These are phyloP conservation scores for Lasius fuliginosus DNA, from an alignment of 2,888 invertebrate genomes.

Conservation along the genomic window DNA sequence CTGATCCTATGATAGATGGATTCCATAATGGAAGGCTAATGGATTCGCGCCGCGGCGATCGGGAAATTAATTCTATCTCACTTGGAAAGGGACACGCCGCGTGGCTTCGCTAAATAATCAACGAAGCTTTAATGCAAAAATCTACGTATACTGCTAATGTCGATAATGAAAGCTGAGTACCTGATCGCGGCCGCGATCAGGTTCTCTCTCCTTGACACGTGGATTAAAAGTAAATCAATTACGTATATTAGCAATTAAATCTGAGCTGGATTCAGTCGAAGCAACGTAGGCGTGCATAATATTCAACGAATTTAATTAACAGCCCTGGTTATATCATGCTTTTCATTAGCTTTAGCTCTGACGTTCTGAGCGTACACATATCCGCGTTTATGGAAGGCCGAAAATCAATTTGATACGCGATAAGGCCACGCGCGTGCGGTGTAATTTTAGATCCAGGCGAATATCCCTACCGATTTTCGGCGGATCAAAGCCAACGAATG, in stretches of 20 bases:
- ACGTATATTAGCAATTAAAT: conserved; percentile 43
- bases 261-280: conserved; percentile 8
- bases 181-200: background rate
- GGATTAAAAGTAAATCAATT: conserved; percentile 40
- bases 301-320: conserved; percentile 48
- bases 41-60: conserved; percentile 18
- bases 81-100: conserved; percentile 17
- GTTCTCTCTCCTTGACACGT: conserved; percentile 21
- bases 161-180: conserved; percentile 9
- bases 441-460: conserved; percentile 49
- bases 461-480: conserved; percentile 38
- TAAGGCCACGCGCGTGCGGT: conserved; percentile 22
- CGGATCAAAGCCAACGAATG: conserved; percentile 49
- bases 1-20: conserved; percentile 35
- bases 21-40: conserved; percentile 42
- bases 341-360: conserved; percentile 32
- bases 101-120: conserved; percentile 38
- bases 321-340: conserved; percentile 8
- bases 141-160: background rate
- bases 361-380: background rate
- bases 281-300: conserved; percentile 19
- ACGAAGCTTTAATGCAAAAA: conserved; percentile 37
- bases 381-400: background rate
- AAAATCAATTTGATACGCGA: conserved; percentile 51
- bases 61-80: conserved; percentile 38